Evolutionary conservation across 2,888 invertebrate genomes (phyloP), one percentile per base, ranked within the genome.

Genomic region (Serrognathus titanus): DNA sequence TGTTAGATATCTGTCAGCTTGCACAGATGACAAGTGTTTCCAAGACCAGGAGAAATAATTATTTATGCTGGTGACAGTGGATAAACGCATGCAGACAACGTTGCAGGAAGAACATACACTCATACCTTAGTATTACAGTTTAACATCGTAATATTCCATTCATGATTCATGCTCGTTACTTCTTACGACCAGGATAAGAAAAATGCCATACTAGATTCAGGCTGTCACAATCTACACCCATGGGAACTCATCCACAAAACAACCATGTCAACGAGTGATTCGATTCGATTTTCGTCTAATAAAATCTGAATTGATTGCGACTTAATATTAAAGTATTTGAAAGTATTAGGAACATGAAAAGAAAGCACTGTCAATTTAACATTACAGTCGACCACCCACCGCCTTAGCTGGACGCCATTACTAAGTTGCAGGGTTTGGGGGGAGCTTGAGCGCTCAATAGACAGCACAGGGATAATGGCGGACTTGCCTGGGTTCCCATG

Each of bases 371-470:
- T 72, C 70, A 71, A 70, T 70, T 70, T 71, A 68, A 71, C 69
- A 70, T 71, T 71, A 71, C 70, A 68, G 64, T 67, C 69, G 72
- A 75, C 74, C 75, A 74, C 75, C 75, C 76, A 75, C 75, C 73
- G 73, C 72, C 74, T 74, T 69, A 74, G 69, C 67, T 68, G 71
- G 72, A 73, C 76, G 75, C 75, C 77, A 76, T 77, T 75, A 74
- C 70, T 67, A 62, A 62, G 61, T 61, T 63, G 58, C 51, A 58
- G 60, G 57, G 61, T 57, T 58, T 52, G 56, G 61, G 59, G 62
- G 58, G 58, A 57, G 41, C 47, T 51, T 56, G 48, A 60, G 59
- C 63, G 63, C 60, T 63, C 63, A 63, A 63, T 63, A 63, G 62
- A 60, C 60, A 62, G 55, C 53, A 49, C 53, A 24, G 48, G 41